Conservation (phyloP, 2,888 invertebrate species). For the Chesias legatella region DNA sequence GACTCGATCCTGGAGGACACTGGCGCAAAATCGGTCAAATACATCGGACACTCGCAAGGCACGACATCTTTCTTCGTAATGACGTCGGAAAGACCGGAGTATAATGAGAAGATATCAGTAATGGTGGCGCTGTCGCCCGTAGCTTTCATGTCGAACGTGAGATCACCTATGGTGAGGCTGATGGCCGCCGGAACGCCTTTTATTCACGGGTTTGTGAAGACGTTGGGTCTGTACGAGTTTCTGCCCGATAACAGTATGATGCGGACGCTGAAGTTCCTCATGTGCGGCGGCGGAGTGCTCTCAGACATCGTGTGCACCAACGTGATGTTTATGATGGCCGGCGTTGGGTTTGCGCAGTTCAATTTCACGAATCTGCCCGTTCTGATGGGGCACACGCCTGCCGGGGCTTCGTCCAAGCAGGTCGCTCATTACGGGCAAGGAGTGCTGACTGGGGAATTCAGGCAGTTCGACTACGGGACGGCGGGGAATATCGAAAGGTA, state of each 20-base stretch:
- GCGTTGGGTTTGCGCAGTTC: slow-evolving; percentile 77
- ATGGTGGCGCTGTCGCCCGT: slow-evolving; percentile 82
- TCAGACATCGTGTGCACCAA: slow-evolving; percentile 80
- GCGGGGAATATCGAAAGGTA: slow-evolving; percentile 47
- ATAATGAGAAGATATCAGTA: slow-evolving; percentile 75
- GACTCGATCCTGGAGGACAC: slow-evolving; percentile 82
- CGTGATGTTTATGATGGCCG: slow-evolving; percentile 80
- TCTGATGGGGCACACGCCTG: slow-evolving; percentile 73
- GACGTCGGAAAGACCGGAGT: slow-evolving; percentile 73
- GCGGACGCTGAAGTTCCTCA: slow-evolving; percentile 53
- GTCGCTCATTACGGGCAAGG: slow-evolving; percentile 77
- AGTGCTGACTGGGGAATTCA: slow-evolving; percentile 48
- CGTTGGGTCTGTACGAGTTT: slow-evolving; percentile 82
- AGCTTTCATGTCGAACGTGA: slow-evolving; percentile 67
- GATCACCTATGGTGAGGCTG: slow-evolving; percentile 51
- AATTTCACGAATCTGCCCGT: slow-evolving; percentile 81
- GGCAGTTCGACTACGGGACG: slow-evolving; percentile 52
- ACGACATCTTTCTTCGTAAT: slow-evolving; percentile 81
- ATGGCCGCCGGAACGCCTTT: slow-evolving; percentile 44
- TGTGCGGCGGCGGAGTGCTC: slow-evolving; percentile 65
- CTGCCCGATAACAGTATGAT: slow-evolving; percentile 79
- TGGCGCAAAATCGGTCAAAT: slow-evolving; percentile 76
- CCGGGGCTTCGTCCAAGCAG: slow-evolving; percentile 77
- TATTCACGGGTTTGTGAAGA: slow-evolving; percentile 39
- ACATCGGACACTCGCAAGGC: slow-evolving; percentile 87